Evolutionary conservation across 2,888 invertebrate species (phyloP), one percentile per base, ranked within the genome.

Genomic region (Macropis europaea): DNA sequence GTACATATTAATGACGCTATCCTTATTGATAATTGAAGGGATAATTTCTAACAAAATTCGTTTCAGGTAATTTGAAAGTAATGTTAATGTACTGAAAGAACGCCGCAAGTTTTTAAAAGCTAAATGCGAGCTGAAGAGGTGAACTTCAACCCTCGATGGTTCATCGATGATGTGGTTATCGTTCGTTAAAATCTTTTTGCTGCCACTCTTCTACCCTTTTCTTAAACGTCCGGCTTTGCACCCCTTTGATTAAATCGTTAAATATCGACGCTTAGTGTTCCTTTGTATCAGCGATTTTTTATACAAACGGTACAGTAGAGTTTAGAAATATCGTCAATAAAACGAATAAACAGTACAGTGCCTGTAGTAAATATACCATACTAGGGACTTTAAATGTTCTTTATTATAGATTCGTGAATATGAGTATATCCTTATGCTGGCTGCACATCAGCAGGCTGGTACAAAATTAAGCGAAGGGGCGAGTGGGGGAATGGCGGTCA

Each of bases 211-310:
- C 7, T n/a, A 34, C 50, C n/a, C 38, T 15, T 32, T 38, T 54
- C 40, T 30, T 38, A 28, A 28, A 13, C 26, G 26, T 13, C 26
- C 26, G 11, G 36, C 45, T 30, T 40, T 52, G 13, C 42, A 30
- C 47, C 13, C 22, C 28, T 62, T 59, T 69, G 54, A 68, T 69
- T 59, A 69, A 62, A 68, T 53, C 32, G 36, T 62, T 68, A 68
- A 57, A 73, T 53, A 59, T 34, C 38, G 30, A 40, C 43, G 13
- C 13, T 24, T n/a, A 15, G 38, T 3, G n/a, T 28, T 30, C 43
- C 22, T 15, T 32, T 42, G 19, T 50, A 28, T 40, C 7, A 40
- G 19, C 13, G 6, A 13, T n/a, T 6, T 9, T 22, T 28, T 28
- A 5, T 5, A 22, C 3, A 17, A 24, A 63, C 9, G 11, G n/a